Base-by-base conservation (phyloP, 2,888 invertebrate genomes). In the Erpobdella octoculata region DNA sequence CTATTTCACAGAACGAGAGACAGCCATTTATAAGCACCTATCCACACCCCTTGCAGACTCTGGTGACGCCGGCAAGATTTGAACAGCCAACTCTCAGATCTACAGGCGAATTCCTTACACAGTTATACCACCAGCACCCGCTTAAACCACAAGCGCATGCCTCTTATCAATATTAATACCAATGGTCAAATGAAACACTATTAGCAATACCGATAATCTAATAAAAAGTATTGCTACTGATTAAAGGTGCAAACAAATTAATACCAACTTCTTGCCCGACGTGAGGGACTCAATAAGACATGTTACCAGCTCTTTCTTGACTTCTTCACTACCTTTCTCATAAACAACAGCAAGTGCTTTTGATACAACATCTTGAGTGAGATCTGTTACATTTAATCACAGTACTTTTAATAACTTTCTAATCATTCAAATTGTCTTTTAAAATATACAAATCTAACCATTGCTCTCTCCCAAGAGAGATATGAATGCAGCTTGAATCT, bases 291-390 rank as follows among this genome's bases (percentile, higher is more conserved):
- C 89, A 69, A 93, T 88, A 72, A 95, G 87, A 73, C 88, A 88
- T 9, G 88, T 87, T 2, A 94, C 89, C 65, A 94, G 85, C 73
- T 88, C 87, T 74, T 88, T 86, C 78, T 88, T 89, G 78, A 88
- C 88, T 74, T 87, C 87, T 70, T 89, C 87, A 73, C 88, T 89
- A 0, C 91, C 91, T 71, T 88, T 88, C 78, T 91, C 89, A 80
- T 93, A 94, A 8, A 94, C 90, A 1, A 93, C 85, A 70, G 91
- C 91, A 31, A 95, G 86, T 12, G 93, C 94, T 82, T 93, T 92
- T 18, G 92, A 91, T 0, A 93, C 92, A 1, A 92, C 90, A 82
- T 94, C 94, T 85, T 94, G 94, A 0, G 93, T 90, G 77, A 94
- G 89, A 79, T 94, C 93, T 93, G 80, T 69, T 81, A 73, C 21